phyloP scores from a whole-genome alignment of 2,113 vertebrate genomes.

The Suricata suricatta region DNA sequence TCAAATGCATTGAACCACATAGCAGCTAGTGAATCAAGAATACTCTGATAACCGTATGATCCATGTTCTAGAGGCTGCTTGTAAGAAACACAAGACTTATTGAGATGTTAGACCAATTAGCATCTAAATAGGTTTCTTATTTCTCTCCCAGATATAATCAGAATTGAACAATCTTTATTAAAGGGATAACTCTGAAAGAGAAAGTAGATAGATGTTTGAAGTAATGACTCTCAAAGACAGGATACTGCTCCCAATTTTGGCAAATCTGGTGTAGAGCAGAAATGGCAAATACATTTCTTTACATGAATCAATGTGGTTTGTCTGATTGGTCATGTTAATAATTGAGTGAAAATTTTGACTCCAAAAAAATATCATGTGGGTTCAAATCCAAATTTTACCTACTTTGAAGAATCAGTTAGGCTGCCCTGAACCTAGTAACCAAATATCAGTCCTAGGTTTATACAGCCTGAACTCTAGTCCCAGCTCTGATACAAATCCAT shows the following conservation, averaged over 20 bases:
- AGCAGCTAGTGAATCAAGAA: constrained; percentile 5
- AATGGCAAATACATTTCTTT: constrained; percentile 8
- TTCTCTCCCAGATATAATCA: background rate
- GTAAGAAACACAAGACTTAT: background rate
- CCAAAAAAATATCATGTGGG: background rate
- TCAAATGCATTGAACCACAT: background rate
- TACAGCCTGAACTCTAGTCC: background rate
- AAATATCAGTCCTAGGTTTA: background rate
- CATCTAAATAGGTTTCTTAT: background rate
- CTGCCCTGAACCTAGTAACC: background rate
- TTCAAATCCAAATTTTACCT: background rate
- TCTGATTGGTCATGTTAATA: background rate
- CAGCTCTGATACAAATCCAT: background rate
- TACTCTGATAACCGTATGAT: background rate
- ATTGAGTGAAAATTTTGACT: background rate
- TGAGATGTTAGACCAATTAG: background rate
- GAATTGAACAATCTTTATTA: background rate
- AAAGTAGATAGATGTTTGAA: background rate
- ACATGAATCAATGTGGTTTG: background rate
- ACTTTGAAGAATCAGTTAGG: background rate
- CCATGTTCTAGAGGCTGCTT: constrained; percentile 27
- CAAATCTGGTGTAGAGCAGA: background rate
- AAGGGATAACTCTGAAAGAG: background rate
- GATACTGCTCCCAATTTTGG: background rate
- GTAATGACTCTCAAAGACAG: background rate